Evolutionary conservation across 2,113 vertebrate genomes (phyloP), one percentile per base, ranked within the genome.

Genomic region (Cephalopterus ornatus): DNA sequence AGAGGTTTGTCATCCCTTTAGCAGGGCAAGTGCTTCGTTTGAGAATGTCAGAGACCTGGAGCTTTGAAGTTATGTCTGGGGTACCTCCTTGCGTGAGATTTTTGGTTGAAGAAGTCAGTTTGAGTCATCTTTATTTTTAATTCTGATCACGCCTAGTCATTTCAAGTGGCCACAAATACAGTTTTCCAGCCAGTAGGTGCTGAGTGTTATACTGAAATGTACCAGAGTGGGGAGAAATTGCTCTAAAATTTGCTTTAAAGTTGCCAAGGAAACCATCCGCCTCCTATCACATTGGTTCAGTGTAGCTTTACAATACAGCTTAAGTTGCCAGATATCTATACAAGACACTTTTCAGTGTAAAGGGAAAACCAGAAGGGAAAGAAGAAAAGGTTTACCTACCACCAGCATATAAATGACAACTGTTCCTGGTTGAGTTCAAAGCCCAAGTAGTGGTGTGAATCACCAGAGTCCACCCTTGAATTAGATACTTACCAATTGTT

Each of bases 161-260:
- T 68, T 87, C 52, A 82, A 85, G 11, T 23, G 33, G 22, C 9
- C 41, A 89, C 12, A 76, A 92, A 70, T 6, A 22, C 6, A 65
- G 9, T 47, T 87, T 87, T 86, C 17, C 17, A 68, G 17, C 7
- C 76, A 89, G 27, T 7, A 71, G 62, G 49, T 85, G 49, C 72
- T 82, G 67, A 68, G 41, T 85, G 79, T 76, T 89, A 94, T 91
- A 82, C 77, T 91, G 44, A 81, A 75, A 85, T 42, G 33, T 65
- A 87, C 87, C 94, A 93, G 89, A 79, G 74, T 24, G 77, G 81
- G 93, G 93, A 97, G 91, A 93, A 92, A 85, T 91, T 94, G 91
- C 44, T 93, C 62, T 84, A 91, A 95, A 92, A 85, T 94, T 85
- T 77, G 14, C 68, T 92, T 77, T 65, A 41, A 80, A 49, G 59